A percentile compares a stretch with the other conserved stretches of the same genome.
Evolutionary conservation across 1,140 invertebrate species (phyloP).

Genomic region (Agrilus planipennis): DNA sequence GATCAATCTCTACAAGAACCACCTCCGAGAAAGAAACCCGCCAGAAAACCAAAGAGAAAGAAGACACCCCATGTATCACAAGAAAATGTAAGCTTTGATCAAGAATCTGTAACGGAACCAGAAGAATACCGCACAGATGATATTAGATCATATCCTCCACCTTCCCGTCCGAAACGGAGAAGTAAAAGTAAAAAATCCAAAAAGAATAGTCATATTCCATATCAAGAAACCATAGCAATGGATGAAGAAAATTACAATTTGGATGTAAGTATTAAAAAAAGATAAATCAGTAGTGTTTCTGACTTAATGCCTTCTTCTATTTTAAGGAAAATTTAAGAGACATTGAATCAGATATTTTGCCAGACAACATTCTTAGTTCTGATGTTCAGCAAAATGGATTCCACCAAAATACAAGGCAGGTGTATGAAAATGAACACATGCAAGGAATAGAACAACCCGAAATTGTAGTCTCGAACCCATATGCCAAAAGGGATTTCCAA

Average conservation of each 20-base stretch:
- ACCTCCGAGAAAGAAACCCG: constrained; percentile 18
- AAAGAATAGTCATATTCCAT: constrained; percentile 19
- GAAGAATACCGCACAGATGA: constrained; percentile 17
- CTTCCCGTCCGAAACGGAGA: constrained; percentile 31
- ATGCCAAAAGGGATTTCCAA: constrained; percentile 5
- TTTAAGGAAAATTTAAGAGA: not conserved
- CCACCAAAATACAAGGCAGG: constrained; percentile 5
- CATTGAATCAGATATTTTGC: not conserved
- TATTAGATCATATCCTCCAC: constrained; percentile 28
- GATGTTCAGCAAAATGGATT: not conserved
- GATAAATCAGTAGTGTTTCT: no score
- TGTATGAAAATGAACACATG: constrained; percentile 36
- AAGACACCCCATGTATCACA: constrained; percentile 32
- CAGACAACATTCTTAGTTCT: not conserved
- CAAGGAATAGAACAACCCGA: constrained; percentile 37
- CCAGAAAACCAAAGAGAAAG: constrained; percentile 32
- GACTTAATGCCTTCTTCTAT: no score
- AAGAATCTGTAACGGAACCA: constrained; percentile 23
- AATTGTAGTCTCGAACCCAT: constrained; percentile 30
- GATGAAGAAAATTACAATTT: constrained; percentile 15
- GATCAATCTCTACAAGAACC: constrained; percentile 19
- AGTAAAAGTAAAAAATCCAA: constrained; percentile 22
- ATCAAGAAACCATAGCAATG: constrained; percentile 25
- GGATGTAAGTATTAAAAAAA: constrained; percentile 5
- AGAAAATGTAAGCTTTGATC: constrained; percentile 23